These are phyloP conservation scores for Acrocephalus kingi DNA, from an alignment of 2,113 vertebrate genomes.

Conservation along the genomic window DNA sequence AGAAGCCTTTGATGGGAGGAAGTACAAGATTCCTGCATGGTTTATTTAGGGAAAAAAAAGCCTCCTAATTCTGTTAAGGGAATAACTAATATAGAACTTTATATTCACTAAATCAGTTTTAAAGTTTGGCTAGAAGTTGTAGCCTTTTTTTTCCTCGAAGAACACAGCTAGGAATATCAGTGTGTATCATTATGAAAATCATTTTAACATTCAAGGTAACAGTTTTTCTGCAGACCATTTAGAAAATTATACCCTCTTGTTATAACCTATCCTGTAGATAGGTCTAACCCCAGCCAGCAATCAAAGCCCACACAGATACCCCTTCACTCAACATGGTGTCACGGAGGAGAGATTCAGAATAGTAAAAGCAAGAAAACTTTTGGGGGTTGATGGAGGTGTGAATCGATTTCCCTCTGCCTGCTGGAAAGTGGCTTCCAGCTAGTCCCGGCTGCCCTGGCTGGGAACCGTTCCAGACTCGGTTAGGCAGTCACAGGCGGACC, in stretches of 20 bases:
- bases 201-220: not conserved
- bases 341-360: not conserved
- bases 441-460: too few relatives aligned
- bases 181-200: not conserved
- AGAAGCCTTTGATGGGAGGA: not conserved
- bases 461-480: too few relatives aligned
- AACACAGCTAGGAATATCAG: not conserved
- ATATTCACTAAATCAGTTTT: not conserved
- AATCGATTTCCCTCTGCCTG: too few relatives aligned
- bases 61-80: not conserved
- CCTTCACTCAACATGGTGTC: rapidly evolving
- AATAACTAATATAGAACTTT: not conserved
- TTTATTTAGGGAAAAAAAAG: not conserved
- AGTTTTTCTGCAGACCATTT: not conserved
- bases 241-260: not conserved
- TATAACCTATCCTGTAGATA: not conserved
- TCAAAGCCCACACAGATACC: not conserved
- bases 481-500: too few relatives aligned
- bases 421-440: too few relatives aligned
- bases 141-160: not conserved
- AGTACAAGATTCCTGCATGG: not conserved
- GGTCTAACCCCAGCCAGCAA: not conserved
- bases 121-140: not conserved
- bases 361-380: not conserved
- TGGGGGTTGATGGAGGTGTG: not conserved